phyloP scores from a whole-genome alignment of 2,888 invertebrate species.

The Eupeodes luniger region DNA sequence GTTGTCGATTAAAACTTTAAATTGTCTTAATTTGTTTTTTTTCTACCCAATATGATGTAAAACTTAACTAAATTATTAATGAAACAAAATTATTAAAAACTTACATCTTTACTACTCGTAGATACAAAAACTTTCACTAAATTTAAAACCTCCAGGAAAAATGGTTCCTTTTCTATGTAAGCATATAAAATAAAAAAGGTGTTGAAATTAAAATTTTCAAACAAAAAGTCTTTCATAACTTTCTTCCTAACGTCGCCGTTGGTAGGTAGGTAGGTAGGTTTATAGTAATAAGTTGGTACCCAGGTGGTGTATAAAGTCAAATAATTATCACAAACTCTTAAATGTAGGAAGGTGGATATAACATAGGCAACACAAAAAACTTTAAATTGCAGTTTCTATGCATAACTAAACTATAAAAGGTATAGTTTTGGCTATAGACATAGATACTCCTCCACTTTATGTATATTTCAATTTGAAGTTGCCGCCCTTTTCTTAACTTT shows the following conservation, averaged over 20 bases:
- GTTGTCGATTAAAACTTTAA: no score
- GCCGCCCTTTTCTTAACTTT: conserved; percentile 41
- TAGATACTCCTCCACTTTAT: conserved; percentile 14
- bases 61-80: no score
- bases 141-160: background rate
- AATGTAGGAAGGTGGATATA: conserved; percentile 1
- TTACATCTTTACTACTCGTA: background rate
- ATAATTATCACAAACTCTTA: conserved; percentile 16
- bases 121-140: conserved; percentile 40
- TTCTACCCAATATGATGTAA: no score
- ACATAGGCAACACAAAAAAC: background rate
- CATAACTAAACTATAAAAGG: conserved; percentile 4
- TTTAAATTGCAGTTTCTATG: conserved; percentile 22
- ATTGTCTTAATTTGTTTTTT: no score
- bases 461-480: background rate
- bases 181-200: conserved; percentile 14
- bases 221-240: conserved; percentile 35
- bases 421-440: no score
- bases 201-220: conserved; percentile 18
- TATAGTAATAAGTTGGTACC: background rate
- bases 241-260: background rate
- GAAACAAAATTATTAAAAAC: background rate
- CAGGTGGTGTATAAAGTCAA: conserved; percentile 41
- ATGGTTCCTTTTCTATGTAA: conserved; percentile 3
- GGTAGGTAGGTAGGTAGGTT: no score